Base-by-base conservation (phyloP, 2,888 invertebrate species). In the Himalopsyche tibetana region DNA sequence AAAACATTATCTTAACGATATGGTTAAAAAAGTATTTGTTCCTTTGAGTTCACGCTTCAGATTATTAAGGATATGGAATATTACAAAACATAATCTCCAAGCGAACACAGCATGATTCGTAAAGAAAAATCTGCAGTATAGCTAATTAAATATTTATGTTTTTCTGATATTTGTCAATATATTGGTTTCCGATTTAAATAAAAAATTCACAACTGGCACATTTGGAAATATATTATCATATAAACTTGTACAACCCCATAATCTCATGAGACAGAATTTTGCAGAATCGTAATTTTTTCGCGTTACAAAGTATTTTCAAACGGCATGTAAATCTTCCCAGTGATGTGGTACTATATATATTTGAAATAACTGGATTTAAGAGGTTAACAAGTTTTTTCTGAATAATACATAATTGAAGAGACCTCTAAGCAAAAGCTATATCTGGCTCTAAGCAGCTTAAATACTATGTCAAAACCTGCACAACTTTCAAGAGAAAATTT, bases 1-100 rank as follows among this genome's bases (percentile, higher is more conserved):
- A 74, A 69, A 74, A 74, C 74, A 74, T 74, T 74, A 74, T 74
- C 74, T 74, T 74, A 74, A 74, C 74, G 74, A 74, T 74, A 74
- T 74, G 74, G 36, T 74, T 74, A 28, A 36, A 74, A 74, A 74
- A 74, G 36, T 36, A 36, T 74, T 74, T 74, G 74, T 36, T 74
- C 74, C 74, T 74, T 74, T 51, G 51, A 51, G 51, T 63, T 74
- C 36, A 74, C 74, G 63, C 63, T 19, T 51, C 51, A 51, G 51
- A 51, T 63, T 63, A 63, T 74, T 74, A 74, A 74, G 38, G 63
- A 63, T 63, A 63, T 63, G 63, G 63, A 63, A 63, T 63, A 19
- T 36, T 74, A 36, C 74, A 74, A 74, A 74, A 36, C 38, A 38
- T 74, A 69, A 74, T 36, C 15, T 15, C 5, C 15, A 19, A 74